Conservation (phyloP, 2,888 invertebrate genomes). For the Timandra comae region DNA sequence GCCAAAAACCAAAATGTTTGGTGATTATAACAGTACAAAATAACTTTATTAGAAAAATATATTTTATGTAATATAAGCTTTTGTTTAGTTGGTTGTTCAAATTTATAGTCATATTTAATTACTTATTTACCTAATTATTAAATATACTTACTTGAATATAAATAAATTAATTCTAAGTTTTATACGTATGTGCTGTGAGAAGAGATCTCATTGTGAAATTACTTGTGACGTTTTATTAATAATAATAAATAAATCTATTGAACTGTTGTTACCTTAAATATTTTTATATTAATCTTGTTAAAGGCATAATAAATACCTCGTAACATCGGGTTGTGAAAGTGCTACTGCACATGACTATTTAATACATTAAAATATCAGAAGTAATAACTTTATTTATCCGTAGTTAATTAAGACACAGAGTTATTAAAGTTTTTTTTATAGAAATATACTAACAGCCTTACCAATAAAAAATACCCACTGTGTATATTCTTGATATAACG, state of each 20-base stretch:
- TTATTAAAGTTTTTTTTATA: too few relatives aligned
- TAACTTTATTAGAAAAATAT: constrained; percentile 7
- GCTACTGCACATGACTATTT: too few relatives aligned
- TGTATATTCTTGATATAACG: too few relatives aligned
- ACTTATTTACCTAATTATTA: neutral
- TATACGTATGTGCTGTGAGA: constrained; percentile 58
- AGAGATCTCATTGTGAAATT: constrained; percentile 53
- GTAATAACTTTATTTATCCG: too few relatives aligned
- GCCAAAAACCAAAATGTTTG: too few relatives aligned
- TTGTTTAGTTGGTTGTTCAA: constrained; percentile 27
- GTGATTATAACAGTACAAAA: too few relatives aligned
- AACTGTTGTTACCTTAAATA: constrained; percentile 14
- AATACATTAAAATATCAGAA: too few relatives aligned
- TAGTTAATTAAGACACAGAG: too few relatives aligned
- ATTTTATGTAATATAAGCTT: constrained; percentile 20
- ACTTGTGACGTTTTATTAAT: constrained; percentile 20
- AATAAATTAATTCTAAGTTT: constrained; percentile 16
- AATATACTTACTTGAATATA: constrained; percentile 6
- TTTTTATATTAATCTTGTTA: neutral
- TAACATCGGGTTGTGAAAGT: too few relatives aligned
- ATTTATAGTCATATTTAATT: constrained; percentile 20
- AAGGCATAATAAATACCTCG: too few relatives aligned
- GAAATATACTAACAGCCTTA: too few relatives aligned
- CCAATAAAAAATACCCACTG: too few relatives aligned
- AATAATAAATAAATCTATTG: neutral